Conservation (phyloP, 2,888 invertebrate genomes). For the Coremacera marginata region DNA sequence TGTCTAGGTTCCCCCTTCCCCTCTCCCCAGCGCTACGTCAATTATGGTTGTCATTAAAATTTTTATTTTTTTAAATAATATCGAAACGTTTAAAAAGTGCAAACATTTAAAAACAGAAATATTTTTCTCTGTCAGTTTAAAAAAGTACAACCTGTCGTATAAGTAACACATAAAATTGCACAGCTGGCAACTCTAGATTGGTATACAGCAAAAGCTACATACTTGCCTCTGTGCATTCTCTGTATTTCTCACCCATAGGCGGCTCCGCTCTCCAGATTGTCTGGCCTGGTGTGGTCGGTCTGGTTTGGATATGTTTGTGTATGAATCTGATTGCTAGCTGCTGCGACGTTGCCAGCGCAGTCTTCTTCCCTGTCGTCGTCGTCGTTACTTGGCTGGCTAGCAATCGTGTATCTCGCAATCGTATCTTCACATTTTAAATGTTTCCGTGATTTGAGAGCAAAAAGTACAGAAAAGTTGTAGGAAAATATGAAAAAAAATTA, state of each 20-base stretch:
- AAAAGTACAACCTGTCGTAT: background rate
- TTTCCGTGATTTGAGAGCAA: conserved; percentile 7
- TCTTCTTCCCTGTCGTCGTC: background rate
- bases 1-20: too few relatives aligned
- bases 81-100: too few relatives aligned
- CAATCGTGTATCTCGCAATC: conserved; percentile 7
- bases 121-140: too few relatives aligned
- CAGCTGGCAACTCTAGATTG: conserved; percentile 2
- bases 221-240: conserved; percentile 1
- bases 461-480: background rate
- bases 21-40: too few relatives aligned
- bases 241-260: background rate
- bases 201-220: conserved; percentile 8
- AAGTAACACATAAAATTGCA: background rate
- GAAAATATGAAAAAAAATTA: background rate
- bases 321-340: background rate
- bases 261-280: background rate
- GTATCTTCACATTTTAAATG: background rate
- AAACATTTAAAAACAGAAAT: too few relatives aligned
- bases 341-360: background rate
- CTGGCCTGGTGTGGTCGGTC: background rate
- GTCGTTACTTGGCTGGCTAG: background rate
- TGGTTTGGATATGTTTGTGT: background rate
- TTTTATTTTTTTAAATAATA: too few relatives aligned
- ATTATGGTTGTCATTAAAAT: too few relatives aligned